Evolutionary conservation across 2,888 invertebrate species (phyloP).

Genomic region (Cheilosia pagana): DNA sequence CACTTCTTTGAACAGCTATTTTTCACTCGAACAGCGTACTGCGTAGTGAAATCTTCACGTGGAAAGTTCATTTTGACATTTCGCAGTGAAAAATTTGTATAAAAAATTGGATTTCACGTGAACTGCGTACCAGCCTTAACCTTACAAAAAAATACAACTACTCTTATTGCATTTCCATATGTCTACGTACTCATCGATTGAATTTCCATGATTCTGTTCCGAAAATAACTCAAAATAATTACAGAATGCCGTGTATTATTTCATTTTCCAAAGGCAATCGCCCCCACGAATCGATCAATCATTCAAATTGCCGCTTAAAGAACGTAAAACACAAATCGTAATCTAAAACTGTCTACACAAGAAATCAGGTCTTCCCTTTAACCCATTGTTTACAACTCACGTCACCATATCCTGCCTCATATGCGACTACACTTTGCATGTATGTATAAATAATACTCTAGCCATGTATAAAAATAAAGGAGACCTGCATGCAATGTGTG

Average conservation of each 20-base stretch:
- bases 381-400: slow-evolving; percentile 48
- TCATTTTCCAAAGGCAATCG: not conserved
- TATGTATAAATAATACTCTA: not conserved
- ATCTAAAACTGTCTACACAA: slow-evolving; percentile 50
- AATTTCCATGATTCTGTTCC: not conserved
- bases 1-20: no score
- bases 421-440: slow-evolving; percentile 52
- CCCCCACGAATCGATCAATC: slow-evolving; percentile 50
- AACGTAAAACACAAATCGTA: slow-evolving; percentile 40
- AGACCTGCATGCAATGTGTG: not conserved
- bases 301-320: slow-evolving; percentile 1
- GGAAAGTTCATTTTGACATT: no score
- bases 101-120: no score
- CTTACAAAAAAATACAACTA: no score
- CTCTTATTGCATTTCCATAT: no score
- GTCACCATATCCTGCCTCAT: slow-evolving; percentile 51
- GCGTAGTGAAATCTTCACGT: no score
- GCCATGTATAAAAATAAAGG: slow-evolving; percentile 13
- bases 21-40: no score
- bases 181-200: no score
- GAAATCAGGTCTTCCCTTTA: slow-evolving; percentile 44
- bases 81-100: no score
- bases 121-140: no score
- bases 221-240: not conserved
- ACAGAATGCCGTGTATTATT: no score